Base-by-base conservation (phyloP, 2,888 invertebrate species). In the Yponomeuta sedellus region DNA sequence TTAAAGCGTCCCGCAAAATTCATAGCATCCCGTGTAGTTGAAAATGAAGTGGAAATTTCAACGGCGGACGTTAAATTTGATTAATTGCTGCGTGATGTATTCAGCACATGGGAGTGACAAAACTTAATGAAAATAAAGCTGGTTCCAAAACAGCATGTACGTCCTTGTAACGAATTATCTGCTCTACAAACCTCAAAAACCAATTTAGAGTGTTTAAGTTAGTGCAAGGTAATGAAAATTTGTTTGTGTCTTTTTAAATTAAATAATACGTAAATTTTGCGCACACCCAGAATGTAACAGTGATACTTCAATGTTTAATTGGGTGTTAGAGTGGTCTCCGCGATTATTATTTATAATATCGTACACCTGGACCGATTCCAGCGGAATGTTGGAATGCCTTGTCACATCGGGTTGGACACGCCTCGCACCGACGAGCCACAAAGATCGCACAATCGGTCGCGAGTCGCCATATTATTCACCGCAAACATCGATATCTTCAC, bases 401-500 rank as follows among this genome's bases (percentile, higher is more conserved):
- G 76, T 77, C 73, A 71, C 70, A 69, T 66, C 71, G 72, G 70
- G 16, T 20, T 57, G 28, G 65, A 34, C 58, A 64, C 64, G 56
- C 56, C 64, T 64, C 56, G 25, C 39, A 19, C 22, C 63, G 20
- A 56, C 25, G 19, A 22, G 34, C n/a, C 19, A 20, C 65, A 16
- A 64, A 64, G 79, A 82, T 83, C 80, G 80, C 77, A 77, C 78
- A 81, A 80, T 78, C 81, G 76, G 75, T 66, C 78, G 75, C 78
- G 73, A 77, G 78, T 78, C 74, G 77, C 74, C 75, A 77, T 82
- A 81, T 79, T 79, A 78, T 85, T 84, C 81, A 88, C 88, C 89
- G 81, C 91, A 88, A 85, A 86, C 80, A 88, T 85, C 80, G 84
- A 89, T 90, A 88, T 88, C 84, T 80, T 81, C 77, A 77, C 76